Conservation (phyloP, 2,888 invertebrate genomes). For the Coecobrya sp. region DNA sequence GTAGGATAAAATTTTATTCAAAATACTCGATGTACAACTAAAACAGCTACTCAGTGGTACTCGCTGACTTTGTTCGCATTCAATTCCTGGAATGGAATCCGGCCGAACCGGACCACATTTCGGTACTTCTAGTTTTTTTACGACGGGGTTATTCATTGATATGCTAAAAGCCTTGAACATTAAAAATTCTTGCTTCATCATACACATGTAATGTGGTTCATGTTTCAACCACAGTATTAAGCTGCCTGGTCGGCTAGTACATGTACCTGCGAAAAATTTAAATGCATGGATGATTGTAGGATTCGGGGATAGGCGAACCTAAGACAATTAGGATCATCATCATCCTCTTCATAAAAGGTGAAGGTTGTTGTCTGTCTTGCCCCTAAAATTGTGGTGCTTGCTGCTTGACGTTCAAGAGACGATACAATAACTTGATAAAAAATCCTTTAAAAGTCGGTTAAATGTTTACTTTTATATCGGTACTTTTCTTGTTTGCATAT, state of each 20-base stretch:
- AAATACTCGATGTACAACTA: conserved; percentile 63
- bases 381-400: neutral
- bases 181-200: neutral
- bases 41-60: conserved; percentile 53
- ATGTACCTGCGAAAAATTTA: neutral
- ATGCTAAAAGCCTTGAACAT: conserved; percentile 70
- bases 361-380: conserved; percentile 71
- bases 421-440: conserved; percentile 1
- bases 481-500: neutral
- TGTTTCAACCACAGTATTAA: neutral
- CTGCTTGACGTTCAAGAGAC: neutral
- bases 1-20: conserved; percentile 5
- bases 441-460: conserved; percentile 7
- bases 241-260: neutral
- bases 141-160: conserved; percentile 62
- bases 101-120: conserved; percentile 80
- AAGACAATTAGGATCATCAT: conserved; percentile 1
- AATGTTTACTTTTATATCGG: neutral
- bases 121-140: conserved; percentile 81
- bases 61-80: conserved; percentile 54
- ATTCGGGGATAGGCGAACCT: neutral
- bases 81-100: conserved; percentile 82
- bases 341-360: conserved; percentile 37
- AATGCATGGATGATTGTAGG: neutral
- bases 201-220: neutral